phyloP scores from a whole-genome alignment of 2,888 invertebrate species.

The Lucinisca nassula region DNA sequence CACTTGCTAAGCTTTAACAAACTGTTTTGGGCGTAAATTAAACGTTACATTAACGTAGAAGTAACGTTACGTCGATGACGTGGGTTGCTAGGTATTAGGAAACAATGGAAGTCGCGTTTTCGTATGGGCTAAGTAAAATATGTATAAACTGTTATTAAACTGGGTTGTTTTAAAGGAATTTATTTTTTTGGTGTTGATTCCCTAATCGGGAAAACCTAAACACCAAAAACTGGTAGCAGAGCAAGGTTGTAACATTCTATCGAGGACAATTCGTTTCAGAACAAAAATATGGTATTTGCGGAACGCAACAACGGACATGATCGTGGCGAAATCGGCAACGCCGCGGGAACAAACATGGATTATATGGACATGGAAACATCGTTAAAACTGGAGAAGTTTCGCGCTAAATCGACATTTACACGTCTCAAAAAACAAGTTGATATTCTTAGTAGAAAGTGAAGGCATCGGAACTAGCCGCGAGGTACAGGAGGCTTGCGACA shows the following conservation, averaged over 20 bases:
- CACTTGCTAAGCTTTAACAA: no score
- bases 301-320: neutral
- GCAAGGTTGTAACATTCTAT: neutral
- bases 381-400: neutral
- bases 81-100: neutral
- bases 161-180: neutral
- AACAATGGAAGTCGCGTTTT: neutral
- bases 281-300: neutral
- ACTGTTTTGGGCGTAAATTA: neutral
- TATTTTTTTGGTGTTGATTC: neutral
- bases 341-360: no score
- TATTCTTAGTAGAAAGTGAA: neutral
- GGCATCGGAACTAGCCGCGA: neutral
- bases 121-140: neutral
- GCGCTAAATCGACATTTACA: neutral
- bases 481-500: neutral
- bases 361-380: neutral
- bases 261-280: neutral
- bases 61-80: neutral
- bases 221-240: constrained; percentile 15
- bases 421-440: neutral
- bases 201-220: neutral
- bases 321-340: no score
- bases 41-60: neutral
- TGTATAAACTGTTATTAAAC: neutral